phyloP scores from a whole-genome alignment of 1,140 invertebrate species.

The Pogonus chalceus region DNA sequence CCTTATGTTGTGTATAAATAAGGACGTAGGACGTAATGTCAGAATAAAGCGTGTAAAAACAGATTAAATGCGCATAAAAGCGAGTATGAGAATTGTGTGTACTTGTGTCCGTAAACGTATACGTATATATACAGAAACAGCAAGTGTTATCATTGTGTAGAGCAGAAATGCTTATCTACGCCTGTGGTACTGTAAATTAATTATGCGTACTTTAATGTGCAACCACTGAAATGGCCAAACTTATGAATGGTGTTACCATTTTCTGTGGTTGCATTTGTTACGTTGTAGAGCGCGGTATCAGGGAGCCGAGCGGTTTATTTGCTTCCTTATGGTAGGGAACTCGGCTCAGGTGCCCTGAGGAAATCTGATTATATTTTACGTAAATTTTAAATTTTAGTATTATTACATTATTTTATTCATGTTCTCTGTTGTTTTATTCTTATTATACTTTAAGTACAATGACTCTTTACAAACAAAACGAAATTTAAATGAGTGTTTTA shows the following conservation, averaged over 20 bases:
- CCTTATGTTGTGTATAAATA: background rate
- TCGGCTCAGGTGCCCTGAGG: too few relatives aligned
- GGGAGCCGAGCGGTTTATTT: too few relatives aligned
- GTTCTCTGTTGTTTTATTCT: too few relatives aligned
- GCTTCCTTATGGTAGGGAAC: too few relatives aligned
- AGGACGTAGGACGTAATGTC: background rate
- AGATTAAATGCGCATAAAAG: constrained; percentile 2
- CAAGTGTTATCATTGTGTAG: background rate
- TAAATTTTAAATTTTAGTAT: too few relatives aligned
- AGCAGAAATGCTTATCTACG: background rate
- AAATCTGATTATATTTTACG: too few relatives aligned
- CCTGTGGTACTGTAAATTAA: constrained; percentile 4
- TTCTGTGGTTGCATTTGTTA: too few relatives aligned
- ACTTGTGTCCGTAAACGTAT: background rate
- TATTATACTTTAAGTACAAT: too few relatives aligned
- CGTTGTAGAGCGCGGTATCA: too few relatives aligned
- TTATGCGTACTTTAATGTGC: background rate
- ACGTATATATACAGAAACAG: background rate
- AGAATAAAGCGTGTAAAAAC: background rate
- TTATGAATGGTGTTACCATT: constrained; percentile 6
- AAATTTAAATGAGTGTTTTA: too few relatives aligned
- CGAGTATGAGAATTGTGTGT: background rate
- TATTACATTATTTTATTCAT: too few relatives aligned
- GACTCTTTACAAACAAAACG: too few relatives aligned
- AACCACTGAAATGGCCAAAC: constrained; percentile 2